Evolutionary conservation across 2,888 invertebrate species (phyloP).

Genomic region (Prenolepis imparis): DNA sequence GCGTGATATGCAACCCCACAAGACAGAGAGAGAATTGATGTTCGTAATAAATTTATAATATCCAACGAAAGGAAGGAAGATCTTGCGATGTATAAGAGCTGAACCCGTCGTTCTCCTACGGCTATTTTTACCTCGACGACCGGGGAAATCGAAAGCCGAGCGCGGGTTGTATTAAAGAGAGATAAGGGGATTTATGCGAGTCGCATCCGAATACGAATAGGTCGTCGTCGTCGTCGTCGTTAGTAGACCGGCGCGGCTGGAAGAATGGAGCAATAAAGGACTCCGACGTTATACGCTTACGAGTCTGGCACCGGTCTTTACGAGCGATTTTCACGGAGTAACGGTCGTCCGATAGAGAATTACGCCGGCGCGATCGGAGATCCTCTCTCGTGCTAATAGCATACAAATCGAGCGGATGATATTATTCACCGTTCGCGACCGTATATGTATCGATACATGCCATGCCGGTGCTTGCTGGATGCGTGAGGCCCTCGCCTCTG

Average conservation of each 20-base stretch:
- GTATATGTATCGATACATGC: slow-evolving; percentile 77
- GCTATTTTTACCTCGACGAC: slow-evolving; percentile 47
- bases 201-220: slow-evolving; percentile 67
- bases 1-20: background rate
- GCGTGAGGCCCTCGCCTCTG: slow-evolving; percentile 56
- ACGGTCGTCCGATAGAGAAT: slow-evolving; percentile 79
- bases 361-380: slow-evolving; percentile 78
- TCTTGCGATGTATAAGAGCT: background rate
- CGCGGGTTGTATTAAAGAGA: slow-evolving; percentile 60
- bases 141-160: slow-evolving; percentile 37
- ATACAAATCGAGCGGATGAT: slow-evolving; percentile 80
- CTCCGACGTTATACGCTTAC: slow-evolving; percentile 65
- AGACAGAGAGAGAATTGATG: background rate
- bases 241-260: slow-evolving; percentile 70
- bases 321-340: slow-evolving; percentile 80
- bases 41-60: slow-evolving; percentile 6
- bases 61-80: background rate
- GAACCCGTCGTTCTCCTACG: background rate
- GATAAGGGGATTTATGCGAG: slow-evolving; percentile 72
- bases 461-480: slow-evolving; percentile 55
- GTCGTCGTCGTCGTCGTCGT: slow-evolving; percentile 64
- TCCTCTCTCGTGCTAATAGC: slow-evolving; percentile 80
- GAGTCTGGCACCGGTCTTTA: slow-evolving; percentile 72
- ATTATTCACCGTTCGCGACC: slow-evolving; percentile 78
- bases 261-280: slow-evolving; percentile 81